phyloP scores from a whole-genome alignment of 2,888 invertebrate genomes.

The Cistogaster globosa region DNA sequence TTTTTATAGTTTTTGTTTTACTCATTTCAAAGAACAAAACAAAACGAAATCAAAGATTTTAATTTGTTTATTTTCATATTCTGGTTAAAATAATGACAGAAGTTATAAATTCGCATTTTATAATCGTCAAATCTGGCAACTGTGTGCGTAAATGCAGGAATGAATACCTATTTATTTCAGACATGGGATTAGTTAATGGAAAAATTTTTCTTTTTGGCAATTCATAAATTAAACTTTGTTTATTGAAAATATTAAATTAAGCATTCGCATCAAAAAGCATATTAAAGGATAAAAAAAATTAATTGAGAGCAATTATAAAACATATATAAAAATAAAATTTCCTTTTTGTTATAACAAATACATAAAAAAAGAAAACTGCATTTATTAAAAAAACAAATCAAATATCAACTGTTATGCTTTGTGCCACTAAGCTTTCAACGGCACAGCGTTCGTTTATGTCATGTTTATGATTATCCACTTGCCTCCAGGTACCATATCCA shows the following conservation, averaged over 20 bases:
- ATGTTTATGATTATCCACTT: slow-evolving; percentile 78
- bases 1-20: too few relatives aligned
- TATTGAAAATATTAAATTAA: neutral
- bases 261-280: neutral
- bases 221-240: neutral
- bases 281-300: neutral
- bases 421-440: slow-evolving; percentile 64
- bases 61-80: too few relatives aligned
- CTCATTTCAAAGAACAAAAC: too few relatives aligned
- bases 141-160: too few relatives aligned
- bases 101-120: too few relatives aligned
- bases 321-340: neutral
- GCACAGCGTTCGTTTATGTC: slow-evolving; percentile 48
- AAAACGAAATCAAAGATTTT: too few relatives aligned
- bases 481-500: slow-evolving; percentile 82
- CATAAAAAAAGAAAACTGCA: neutral
- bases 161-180: neutral
- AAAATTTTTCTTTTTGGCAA: neutral
- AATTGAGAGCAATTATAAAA: neutral
- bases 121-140: too few relatives aligned
- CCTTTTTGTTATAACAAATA: neutral
- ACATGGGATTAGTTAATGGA: neutral
- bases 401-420: slow-evolving; percentile 62
- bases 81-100: too few relatives aligned
- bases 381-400: slow-evolving; percentile 41